Evolutionary conservation across 2,797 vertebrate genomes (phyloP), one percentile per base, ranked within the genome.

Genomic region (Margarornis squamiger): DNA sequence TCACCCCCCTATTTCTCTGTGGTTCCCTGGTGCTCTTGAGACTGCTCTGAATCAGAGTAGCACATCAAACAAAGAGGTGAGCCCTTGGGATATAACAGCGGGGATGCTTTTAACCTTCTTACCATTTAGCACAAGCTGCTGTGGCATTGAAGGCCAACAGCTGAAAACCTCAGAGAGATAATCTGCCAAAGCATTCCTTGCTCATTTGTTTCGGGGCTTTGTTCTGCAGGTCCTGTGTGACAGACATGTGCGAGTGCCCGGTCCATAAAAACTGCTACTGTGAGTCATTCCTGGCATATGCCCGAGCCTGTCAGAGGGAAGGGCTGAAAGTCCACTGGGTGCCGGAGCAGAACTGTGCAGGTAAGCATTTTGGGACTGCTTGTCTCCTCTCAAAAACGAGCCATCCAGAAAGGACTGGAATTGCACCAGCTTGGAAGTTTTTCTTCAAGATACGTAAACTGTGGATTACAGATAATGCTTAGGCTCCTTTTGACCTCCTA

Each of bases 231-330:
- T 99, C 99, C 20, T 99, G 99, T 66, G 98, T 99, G 92, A 99
- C 99, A 30, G 99, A 99, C 95, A 99, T 99, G 99, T 99, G 99
- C 5, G 99, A 99, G 94, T 99, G 99, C 89, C 99, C 99, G 0
- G 97, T 99, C 81, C 99, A 99, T 97, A 99, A 99, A 95, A 99
- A 99, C 97, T 99, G 99, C 95, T 99, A 99, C 98, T 99, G 99
- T 2, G 99, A 99, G 97, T 99, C 99, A 1, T 99, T 99, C 97
- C 98, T 99, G 85, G 99, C 99, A 0, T 99, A 99, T 20, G 97
- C 99, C 59, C 98, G 99, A 46, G 99, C 99, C 83, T 99, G 99
- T 84, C 98, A 99, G 97, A 97, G 99, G 85, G 99, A 99, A 92
- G 99, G 99, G 4, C 67, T 98, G 4, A 97, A 97, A 9, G 98